Conservation (phyloP, 2,113 vertebrate genomes). For the Lethenteron camtschaticum region DNA sequence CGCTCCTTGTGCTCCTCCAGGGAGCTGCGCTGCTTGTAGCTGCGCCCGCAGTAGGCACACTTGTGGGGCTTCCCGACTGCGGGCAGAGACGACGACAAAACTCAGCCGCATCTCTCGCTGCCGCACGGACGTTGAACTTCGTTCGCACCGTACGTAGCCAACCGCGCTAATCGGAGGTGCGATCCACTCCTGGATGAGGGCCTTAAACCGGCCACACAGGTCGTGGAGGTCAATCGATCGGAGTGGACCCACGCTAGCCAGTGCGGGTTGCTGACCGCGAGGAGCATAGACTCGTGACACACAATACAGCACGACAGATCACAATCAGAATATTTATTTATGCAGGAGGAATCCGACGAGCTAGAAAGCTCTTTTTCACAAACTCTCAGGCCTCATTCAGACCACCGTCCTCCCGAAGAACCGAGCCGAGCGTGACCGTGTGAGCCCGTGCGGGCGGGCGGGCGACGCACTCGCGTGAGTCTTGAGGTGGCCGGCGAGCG, state of each 20-base stretch:
- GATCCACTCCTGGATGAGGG: neutral
- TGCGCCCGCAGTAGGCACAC: constrained; percentile 89
- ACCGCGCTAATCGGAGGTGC: neutral
- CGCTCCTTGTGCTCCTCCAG: constrained; percentile 96
- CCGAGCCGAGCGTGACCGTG: constrained; percentile 57
- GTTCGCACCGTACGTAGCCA: neutral
- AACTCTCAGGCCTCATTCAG: neutral
- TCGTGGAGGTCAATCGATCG: neutral
- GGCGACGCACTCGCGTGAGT: constrained; percentile 77
- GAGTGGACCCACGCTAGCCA: neutral
- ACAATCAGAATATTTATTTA: too few relatives aligned
- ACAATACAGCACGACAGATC: too few relatives aligned
- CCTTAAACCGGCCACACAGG: neutral
- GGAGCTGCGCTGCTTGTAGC: constrained; percentile 94
- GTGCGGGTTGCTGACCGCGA: neutral
- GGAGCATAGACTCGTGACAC: too few relatives aligned
- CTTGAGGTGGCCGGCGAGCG: constrained; percentile 76
- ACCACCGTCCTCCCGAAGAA: neutral
- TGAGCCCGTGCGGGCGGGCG: constrained; percentile 12
- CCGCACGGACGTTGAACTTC: neutral
- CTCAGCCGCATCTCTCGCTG: neutral
- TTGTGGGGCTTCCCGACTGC: constrained; percentile 96
- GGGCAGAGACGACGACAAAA: constrained; percentile 12
- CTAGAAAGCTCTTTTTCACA: too few relatives aligned
- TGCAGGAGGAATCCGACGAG: too few relatives aligned